Evolutionary conservation across 2,113 vertebrate species (phyloP).

Genomic region (Ptilorrhoa leucosticta): DNA sequence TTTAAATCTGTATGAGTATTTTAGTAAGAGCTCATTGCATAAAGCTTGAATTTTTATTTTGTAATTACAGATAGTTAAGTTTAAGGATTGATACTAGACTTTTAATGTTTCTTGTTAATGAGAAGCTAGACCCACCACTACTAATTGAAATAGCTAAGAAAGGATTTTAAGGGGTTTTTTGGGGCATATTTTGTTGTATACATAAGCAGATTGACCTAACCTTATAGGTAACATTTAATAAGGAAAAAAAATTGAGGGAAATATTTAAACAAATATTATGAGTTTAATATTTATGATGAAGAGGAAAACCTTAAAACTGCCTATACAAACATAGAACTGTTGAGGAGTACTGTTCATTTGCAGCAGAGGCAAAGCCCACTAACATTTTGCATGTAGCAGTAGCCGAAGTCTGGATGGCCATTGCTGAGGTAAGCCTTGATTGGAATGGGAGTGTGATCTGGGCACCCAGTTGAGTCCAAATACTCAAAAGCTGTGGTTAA

Average conservation of each 20-base stretch:
- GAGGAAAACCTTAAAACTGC: not conserved
- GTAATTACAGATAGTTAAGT: not conserved
- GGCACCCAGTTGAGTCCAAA: not conserved
- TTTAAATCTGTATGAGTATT: not conserved
- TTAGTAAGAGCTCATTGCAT: not conserved
- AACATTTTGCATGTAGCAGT: not conserved
- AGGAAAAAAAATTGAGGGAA: not conserved
- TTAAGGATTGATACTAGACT: not conserved
- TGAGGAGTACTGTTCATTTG: not conserved
- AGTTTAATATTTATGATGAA: not conserved
- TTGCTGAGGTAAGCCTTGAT: not conserved
- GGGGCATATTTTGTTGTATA: not conserved
- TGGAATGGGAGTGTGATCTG: not conserved
- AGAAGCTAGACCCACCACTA: not conserved
- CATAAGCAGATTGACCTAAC: not conserved
- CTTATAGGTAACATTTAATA: not conserved
- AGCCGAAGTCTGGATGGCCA: not conserved
- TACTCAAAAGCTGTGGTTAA: not conserved
- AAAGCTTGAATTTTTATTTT: not conserved
- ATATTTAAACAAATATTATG: not conserved
- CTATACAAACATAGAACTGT: not conserved
- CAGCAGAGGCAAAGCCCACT: not conserved
- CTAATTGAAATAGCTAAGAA: not conserved
- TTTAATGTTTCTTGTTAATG: constrained; percentile 39
- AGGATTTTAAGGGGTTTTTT: not conserved